Evolutionary conservation across 1,140 invertebrate genomes (phyloP), one percentile per base, ranked within the genome.

Genomic region (Chrysoperla carnea): DNA sequence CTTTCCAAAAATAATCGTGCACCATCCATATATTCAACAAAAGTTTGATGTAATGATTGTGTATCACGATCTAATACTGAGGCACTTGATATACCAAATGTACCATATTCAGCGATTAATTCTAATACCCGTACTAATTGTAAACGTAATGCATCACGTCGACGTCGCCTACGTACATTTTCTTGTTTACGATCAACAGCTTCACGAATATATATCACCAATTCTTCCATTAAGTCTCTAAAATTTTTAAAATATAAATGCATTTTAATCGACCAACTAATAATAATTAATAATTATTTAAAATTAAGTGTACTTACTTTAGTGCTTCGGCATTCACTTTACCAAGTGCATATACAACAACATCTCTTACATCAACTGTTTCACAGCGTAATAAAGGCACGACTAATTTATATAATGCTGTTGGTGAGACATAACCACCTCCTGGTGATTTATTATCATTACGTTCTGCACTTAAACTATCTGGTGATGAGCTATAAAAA

Each of bases 111-210:
- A 14, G 92, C 91, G 48, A 96, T 88, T 27, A 92, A 70, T 58
- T 95, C 84, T 51, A 97, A 70, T 45, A 96, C 81, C 53, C 84
- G 78, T 37, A 93, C 86, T 37, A 99, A 64, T 49, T 94, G 86
- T 23, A 95, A 65, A 40, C 95, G 68, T n/a, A 99, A 62, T 11
- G 90, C 81, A 64, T 99, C 95, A 45, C 91, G 73, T 40, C 93
- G 70, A 43, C 90, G 66, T 14, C 93, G 64, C 35, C 92, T 69
- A 29, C 90, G 65, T 70, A 97, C 85, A 55, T 94, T 98, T 61
- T 99, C 95, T 61, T 95, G 85, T 59, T 98, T 98, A 17, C 89
- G 74, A 61, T 99, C 95, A n/a, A 95, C 83, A 1, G 92, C 89
- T 63, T 99, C 95, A 27, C 92, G 76, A 40, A 99, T 81, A 47